Conservation (phyloP, 2,888 invertebrate genomes). For the Lasiommata megera region DNA sequence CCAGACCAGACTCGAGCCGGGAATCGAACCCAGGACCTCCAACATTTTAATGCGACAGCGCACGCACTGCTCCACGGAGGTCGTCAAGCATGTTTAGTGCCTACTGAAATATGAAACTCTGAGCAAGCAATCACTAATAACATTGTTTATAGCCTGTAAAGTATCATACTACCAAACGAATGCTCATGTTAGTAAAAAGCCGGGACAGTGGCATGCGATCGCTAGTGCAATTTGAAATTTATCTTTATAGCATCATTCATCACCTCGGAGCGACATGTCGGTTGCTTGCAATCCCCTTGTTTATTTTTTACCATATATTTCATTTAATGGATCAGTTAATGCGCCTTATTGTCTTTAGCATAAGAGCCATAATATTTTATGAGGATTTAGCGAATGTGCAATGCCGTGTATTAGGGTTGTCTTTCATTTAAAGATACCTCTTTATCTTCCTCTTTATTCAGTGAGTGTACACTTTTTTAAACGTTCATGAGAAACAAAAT, state of each 20-base stretch:
- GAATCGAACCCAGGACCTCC: too few species aligned
- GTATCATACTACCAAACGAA: neutral
- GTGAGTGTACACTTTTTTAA: too few species aligned
- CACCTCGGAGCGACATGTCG: constrained; percentile 27
- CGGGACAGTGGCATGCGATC: constrained; percentile 1
- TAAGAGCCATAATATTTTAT: constrained; percentile 16
- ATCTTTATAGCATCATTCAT: constrained; percentile 29
- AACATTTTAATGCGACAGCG: too few species aligned
- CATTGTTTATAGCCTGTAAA: too few species aligned
- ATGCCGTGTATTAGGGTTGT: neutral
- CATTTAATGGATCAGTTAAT: constrained; percentile 11
- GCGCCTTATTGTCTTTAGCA: constrained; percentile 7
- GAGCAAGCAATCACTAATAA: too few species aligned
- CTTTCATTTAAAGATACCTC: neutral
- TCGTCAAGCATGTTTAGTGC: too few species aligned
- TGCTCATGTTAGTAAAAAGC: neutral
- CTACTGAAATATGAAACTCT: too few species aligned
- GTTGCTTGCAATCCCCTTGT: constrained; percentile 25
- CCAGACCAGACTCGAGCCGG: too few species aligned
- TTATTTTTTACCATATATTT: constrained; percentile 23
- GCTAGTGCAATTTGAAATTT: constrained; percentile 23
- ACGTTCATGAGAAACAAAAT: too few species aligned
- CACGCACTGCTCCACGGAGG: too few species aligned
- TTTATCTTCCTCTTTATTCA: too few species aligned
- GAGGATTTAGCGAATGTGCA: constrained; percentile 6